Base-by-base conservation (phyloP, 2,888 invertebrate genomes). In the Hipparchia sbordonii region DNA sequence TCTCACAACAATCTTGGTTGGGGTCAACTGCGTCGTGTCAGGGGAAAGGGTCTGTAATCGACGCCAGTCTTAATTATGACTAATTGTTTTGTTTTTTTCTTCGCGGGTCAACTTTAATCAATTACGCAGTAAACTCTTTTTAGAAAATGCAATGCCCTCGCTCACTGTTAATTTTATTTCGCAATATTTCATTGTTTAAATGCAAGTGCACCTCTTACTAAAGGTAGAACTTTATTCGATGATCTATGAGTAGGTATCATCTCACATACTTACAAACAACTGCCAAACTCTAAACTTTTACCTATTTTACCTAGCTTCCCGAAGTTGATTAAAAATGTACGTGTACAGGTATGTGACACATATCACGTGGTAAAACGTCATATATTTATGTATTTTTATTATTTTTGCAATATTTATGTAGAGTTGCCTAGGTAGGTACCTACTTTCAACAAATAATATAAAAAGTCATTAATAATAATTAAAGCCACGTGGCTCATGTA, bases 1-100 rank as follows among this genome's bases (percentile, higher is more conserved):
- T 77, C 76, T 70, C 73, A 73, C 76, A 75, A 59, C 46, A 72
- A 75, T 72, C 67, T 72, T 62, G 62, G 7, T 48, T 23, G 73
- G 71, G 76, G 72, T 76, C 75, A 72, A 70, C 61, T 67, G 56
- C 65, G 65, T 59, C 67, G 57, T 54, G 70, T 70, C 74, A 61
- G 70, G 59, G 72, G 73, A 76, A 76, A 76, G 72, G 73, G 60
- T 33, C 68, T 46, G 65, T 69, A 72, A 73, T 56, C 61, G 60
- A 68, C 65, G 72, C 65, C 57, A 72, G 63, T 67, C 66, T 75
- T 69, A 72, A 73, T 76, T 72, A 71, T 59, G 33, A 69, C 72
- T 69, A 69, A 76, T 76, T 70, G 33, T 62, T 23, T 72, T 71
- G 65, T 70, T 72, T 72, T 67, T 67, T 62, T 61, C 51, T 68